A percentile compares a stretch with the other conserved stretches of the same genome.
These are phyloP conservation scores for Sinohyriopsis cumingii DNA, from an alignment of 2,888 invertebrate genomes.

Conservation along the genomic window DNA sequence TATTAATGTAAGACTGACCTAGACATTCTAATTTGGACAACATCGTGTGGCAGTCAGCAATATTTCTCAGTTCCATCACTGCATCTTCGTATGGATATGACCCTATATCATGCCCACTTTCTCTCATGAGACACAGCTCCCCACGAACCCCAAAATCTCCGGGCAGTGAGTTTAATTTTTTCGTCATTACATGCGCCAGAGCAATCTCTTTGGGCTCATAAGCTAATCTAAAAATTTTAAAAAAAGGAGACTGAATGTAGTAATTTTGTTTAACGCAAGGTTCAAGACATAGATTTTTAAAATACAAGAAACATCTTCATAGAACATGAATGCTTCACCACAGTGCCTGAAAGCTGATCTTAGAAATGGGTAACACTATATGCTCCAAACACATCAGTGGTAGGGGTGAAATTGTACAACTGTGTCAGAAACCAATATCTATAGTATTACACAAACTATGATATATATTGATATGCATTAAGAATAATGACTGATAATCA, in stretches of 20 bases:
- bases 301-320: no score
- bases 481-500: no score
- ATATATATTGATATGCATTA: no score
- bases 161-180: slow-evolving; percentile 36
- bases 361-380: no score
- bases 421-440: no score
- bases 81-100: slow-evolving; percentile 57
- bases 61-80: slow-evolving; percentile 47
- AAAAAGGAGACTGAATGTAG: neutral
- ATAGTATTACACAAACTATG: no score
- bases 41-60: slow-evolving; percentile 53
- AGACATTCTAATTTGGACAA: slow-evolving; percentile 65
- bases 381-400: no score
- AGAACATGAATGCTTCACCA: no score
- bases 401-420: no score
- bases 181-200: slow-evolving; percentile 60
- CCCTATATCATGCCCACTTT: slow-evolving; percentile 4
- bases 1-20: slow-evolving; percentile 43
- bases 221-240: slow-evolving; percentile 43
- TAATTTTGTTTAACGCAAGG: no score
- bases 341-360: no score
- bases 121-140: slow-evolving; percentile 46
- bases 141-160: slow-evolving; percentile 48
- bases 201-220: slow-evolving; percentile 56
- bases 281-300: no score